A percentile compares a stretch with the other conserved stretches of the same genome.
Conservation (phyloP, 2,797 vertebrate genomes). For the Bradypus variegatus region DNA sequence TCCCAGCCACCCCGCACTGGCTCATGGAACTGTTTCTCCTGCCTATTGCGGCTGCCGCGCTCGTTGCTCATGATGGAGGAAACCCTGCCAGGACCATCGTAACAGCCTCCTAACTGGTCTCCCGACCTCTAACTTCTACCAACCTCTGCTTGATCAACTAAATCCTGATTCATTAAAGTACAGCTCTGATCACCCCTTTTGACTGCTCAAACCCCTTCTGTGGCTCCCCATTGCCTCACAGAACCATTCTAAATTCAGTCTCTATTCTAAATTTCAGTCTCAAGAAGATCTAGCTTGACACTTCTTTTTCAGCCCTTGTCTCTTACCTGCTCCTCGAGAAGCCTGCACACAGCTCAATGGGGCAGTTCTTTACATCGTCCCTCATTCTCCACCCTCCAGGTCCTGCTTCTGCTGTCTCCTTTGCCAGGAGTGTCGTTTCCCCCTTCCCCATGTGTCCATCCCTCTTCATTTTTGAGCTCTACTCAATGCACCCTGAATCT, state of each 20-base stretch:
- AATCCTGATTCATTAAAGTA: not conserved
- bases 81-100: not conserved
- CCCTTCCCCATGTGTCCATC: too few relatives aligned
- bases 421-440: not conserved
- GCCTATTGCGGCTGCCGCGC: not conserved
- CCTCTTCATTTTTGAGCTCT: not conserved
- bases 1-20: too few relatives aligned
- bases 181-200: not conserved
- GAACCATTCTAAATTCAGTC: not conserved
- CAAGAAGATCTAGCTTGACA: not conserved
- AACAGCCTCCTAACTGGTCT: not conserved
- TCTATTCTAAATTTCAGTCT: too few relatives aligned
- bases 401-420: not conserved
- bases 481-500: not conserved
- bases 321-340: too few relatives aligned
- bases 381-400: not conserved
- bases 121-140: not conserved
- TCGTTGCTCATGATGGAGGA: not conserved
- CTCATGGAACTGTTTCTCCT: too few relatives aligned
- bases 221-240: not conserved
- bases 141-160: not conserved
- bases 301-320: not conserved
- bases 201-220: not conserved
- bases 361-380: not conserved
- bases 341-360: accelerated